Conservation (phyloP, 1,140 invertebrate genomes). For the Lasioglossum baleicum region DNA sequence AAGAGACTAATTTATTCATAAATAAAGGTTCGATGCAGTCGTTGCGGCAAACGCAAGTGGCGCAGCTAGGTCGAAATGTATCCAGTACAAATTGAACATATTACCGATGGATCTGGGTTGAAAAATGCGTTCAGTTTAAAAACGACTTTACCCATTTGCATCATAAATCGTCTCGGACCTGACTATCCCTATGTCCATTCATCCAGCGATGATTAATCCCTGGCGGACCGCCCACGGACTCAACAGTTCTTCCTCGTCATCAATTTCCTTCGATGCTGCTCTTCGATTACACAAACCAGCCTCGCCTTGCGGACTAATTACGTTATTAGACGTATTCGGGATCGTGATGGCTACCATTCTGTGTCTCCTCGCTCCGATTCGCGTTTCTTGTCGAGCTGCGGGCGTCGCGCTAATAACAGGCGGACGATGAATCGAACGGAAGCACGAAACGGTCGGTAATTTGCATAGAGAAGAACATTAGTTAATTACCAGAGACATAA, state of each 20-base stretch:
- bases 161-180: constrained; percentile 15
- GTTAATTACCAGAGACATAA: constrained; percentile 78
- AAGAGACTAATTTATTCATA: too few relatives aligned
- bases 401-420: constrained; percentile 48
- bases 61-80: not conserved
- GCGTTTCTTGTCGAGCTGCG: not conserved
- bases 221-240: not conserved
- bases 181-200: constrained; percentile 10
- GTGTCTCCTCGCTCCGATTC: constrained; percentile 11
- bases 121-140: constrained; percentile 3
- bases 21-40: not conserved
- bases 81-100: not conserved
- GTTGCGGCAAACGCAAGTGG: not conserved
- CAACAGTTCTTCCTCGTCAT: constrained; percentile 22
- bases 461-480: constrained; percentile 79
- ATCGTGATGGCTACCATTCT: constrained; percentile 33
- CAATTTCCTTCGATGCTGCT: constrained; percentile 24
- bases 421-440: constrained; percentile 45
- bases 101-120: not conserved
- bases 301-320: constrained; percentile 47
- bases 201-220: constrained; percentile 17
- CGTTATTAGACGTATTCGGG: constrained; percentile 24
- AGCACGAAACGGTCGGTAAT: constrained; percentile 66
- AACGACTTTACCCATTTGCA: not conserved
- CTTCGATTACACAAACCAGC: constrained; percentile 49